These are phyloP conservation scores for Drosophila lini DNA, from an alignment of 1,140 invertebrate species.

Conservation along the genomic window DNA sequence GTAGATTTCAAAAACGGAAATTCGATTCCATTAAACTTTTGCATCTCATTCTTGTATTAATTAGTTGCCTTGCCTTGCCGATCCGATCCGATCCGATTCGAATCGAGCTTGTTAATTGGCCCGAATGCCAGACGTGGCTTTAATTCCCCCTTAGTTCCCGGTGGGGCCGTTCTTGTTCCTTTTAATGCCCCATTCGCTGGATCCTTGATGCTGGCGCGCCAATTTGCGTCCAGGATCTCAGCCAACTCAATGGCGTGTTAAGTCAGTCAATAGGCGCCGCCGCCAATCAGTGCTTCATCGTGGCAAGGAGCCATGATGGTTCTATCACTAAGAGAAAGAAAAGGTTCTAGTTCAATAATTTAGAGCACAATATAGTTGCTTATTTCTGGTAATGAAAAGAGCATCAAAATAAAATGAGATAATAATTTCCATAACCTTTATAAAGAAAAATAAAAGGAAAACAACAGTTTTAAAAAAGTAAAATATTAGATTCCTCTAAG, in stretches of 20 bases:
- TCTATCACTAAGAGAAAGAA: not conserved
- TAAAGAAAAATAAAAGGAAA: no score
- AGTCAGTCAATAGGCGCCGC: slow-evolving; percentile 82
- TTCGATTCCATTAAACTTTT: not conserved
- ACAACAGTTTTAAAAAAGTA: no score
- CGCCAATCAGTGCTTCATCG: slow-evolving; percentile 79
- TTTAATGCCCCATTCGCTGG: slow-evolving; percentile 39
- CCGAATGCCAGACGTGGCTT: slow-evolving; percentile 51
- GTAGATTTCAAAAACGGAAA: not conserved
- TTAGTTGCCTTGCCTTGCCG: slow-evolving; percentile 57
- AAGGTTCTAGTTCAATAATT: not conserved
- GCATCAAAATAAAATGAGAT: no score
- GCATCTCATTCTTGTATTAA: slow-evolving; percentile 56
- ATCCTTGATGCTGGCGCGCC: slow-evolving; percentile 51
- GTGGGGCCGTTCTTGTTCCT: slow-evolving; percentile 36
- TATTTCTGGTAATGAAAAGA: no score
- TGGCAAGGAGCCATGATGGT: slow-evolving; percentile 28
- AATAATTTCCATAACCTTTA: no score
- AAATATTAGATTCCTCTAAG: no score
- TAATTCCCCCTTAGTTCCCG: slow-evolving; percentile 46
- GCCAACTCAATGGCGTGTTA: slow-evolving; percentile 78
- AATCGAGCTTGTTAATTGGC: slow-evolving; percentile 70
- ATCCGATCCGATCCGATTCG: slow-evolving; percentile 22
- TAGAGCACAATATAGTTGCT: no score
- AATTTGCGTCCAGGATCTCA: slow-evolving; percentile 63